A percentile compares a stretch with the other conserved stretches of the same genome.
Evolutionary conservation across 2,797 vertebrate species (phyloP).

Genomic region (Yasuhikotakia modesta): DNA sequence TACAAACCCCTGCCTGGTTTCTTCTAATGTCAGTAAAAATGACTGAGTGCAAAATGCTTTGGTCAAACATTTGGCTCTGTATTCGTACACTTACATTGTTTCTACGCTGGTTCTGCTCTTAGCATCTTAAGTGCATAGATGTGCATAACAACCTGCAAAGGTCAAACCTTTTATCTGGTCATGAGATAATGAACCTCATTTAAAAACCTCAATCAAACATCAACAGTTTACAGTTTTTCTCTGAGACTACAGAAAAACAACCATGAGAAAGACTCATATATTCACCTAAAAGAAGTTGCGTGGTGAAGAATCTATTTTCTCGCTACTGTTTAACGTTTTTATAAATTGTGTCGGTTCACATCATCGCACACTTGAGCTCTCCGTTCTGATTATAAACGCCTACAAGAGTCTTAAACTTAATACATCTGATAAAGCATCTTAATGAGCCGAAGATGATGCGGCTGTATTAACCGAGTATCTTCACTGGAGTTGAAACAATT

Average conservation of each 20-base stretch:
- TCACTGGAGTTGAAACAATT: constrained; percentile 59
- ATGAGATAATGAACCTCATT: constrained; percentile 23
- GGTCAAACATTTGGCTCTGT: not conserved
- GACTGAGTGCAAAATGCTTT: not conserved
- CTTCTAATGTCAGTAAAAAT: not conserved
- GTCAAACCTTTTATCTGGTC: constrained; percentile 17
- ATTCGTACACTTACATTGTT: no score
- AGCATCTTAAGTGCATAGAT: constrained; percentile 6
- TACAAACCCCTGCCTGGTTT: not conserved
- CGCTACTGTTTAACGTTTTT: constrained; percentile 46
- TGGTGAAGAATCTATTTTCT: constrained; percentile 30
- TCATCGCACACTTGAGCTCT: constrained; percentile 59
- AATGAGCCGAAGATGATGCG: constrained; percentile 67
- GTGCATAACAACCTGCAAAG: constrained; percentile 12
- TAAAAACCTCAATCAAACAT: constrained; percentile 31
- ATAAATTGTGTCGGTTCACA: constrained; percentile 64
- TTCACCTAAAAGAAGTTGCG: constrained; percentile 30
- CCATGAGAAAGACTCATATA: constrained; percentile 35
- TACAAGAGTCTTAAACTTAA: constrained; percentile 72
- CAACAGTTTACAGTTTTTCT: constrained; percentile 22
- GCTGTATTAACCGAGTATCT: constrained; percentile 44
- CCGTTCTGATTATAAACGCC: constrained; percentile 74
- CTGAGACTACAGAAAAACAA: constrained; percentile 15
- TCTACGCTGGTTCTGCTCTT: no score
- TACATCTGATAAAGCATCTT: constrained; percentile 75